These are phyloP conservation scores for Limonius californicus DNA, from an alignment of 1,140 invertebrate genomes.

Conservation along the genomic window DNA sequence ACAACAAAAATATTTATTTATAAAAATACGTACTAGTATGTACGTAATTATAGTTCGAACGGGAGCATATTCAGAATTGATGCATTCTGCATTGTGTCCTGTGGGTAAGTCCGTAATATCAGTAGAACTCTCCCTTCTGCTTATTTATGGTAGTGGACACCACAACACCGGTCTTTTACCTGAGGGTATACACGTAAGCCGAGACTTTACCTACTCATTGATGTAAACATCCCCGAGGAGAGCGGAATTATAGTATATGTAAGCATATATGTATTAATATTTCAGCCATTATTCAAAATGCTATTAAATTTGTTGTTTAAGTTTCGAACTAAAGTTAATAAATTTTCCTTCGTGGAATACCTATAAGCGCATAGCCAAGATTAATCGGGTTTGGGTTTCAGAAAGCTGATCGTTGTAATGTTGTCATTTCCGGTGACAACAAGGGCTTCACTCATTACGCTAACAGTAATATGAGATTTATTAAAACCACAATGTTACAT, in stretches of 20 bases:
- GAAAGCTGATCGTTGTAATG: background rate
- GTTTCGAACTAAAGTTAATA: conserved; percentile 5
- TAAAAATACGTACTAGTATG: no score
- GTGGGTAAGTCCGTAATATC: background rate
- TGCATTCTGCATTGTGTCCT: no score
- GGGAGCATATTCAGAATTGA: no score
- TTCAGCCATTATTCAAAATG: conserved; percentile 8
- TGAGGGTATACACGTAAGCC: conserved; percentile 11
- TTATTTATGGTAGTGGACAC: conserved; percentile 9
- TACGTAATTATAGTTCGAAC: no score
- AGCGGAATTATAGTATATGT: conserved; percentile 11
- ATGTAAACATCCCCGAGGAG: conserved; percentile 13
- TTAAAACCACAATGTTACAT: no score
- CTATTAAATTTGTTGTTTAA: conserved; percentile 12
- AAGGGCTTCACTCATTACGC: no score
- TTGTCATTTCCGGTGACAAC: background rate
- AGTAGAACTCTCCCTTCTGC: background rate
- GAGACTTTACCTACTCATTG: conserved; percentile 2
- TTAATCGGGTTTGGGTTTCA: no score
- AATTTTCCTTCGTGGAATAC: background rate
- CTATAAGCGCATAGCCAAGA: background rate
- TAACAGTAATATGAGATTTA: no score
- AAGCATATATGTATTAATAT: conserved; percentile 15
- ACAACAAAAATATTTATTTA: no score
- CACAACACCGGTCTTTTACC: conserved; percentile 5